A percentile compares a stretch with the other conserved stretches of the same genome.
Evolutionary conservation across 2,797 vertebrate species (phyloP).

Genomic region (Siniperca obscura): DNA sequence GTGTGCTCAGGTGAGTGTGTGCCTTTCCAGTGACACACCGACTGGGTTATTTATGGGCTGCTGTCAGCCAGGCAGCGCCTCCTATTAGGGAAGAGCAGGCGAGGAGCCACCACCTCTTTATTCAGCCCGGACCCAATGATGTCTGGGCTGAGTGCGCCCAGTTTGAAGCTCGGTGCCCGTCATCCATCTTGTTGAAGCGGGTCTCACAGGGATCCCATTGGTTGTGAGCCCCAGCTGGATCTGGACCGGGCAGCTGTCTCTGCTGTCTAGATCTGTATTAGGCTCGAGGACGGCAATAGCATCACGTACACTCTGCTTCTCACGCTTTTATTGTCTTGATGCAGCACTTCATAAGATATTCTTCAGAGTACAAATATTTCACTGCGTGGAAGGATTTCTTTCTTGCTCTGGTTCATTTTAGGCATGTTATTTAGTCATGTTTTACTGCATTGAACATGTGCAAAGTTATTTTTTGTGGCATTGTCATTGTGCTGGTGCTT

Average conservation of each 20-base stretch:
- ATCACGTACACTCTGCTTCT: slow-evolving; percentile 35
- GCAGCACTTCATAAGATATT: slow-evolving; percentile 30
- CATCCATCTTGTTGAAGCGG: slow-evolving; percentile 84
- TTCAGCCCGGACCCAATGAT: slow-evolving; percentile 80
- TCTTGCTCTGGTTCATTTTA: not conserved
- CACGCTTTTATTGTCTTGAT: slow-evolving; percentile 39
- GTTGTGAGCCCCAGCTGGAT: slow-evolving; percentile 75
- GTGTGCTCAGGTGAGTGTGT: slow-evolving; percentile 75
- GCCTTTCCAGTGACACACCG: slow-evolving; percentile 66
- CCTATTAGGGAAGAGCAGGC: slow-evolving; percentile 78
- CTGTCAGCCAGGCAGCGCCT: slow-evolving; percentile 82
- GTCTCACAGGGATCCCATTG: slow-evolving; percentile 69
- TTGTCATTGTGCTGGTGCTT: slow-evolving; percentile 11
- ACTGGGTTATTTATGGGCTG: slow-evolving; percentile 85
- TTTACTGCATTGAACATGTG: slow-evolving; percentile 1
- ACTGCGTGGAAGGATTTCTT: not conserved
- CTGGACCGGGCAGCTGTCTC: slow-evolving; percentile 55
- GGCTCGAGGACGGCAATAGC: slow-evolving; percentile 42
- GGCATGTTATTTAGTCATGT: not conserved
- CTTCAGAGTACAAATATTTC: slow-evolving; percentile 16
- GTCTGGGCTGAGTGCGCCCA: slow-evolving; percentile 82
- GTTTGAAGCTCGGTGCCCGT: slow-evolving; percentile 72
- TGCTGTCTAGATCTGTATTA: slow-evolving; percentile 56
- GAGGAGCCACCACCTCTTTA: slow-evolving; percentile 80
- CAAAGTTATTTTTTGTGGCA: slow-evolving; percentile 22